Evolutionary conservation across 2,797 vertebrate genomes (phyloP), one percentile per base, ranked within the genome.

Genomic region (Holocentrus rufus): DNA sequence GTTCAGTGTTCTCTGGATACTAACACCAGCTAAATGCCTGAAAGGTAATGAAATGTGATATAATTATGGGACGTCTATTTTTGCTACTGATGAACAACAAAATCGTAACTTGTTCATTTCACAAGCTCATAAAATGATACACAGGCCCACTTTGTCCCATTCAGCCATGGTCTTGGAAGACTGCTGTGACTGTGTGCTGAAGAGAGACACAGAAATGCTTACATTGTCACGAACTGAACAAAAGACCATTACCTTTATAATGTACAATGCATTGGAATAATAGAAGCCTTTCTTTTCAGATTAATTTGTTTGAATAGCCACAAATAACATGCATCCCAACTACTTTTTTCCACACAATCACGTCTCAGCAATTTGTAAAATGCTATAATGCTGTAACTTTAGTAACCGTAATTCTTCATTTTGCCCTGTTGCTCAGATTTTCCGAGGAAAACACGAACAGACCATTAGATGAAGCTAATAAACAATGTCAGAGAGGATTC

Each of bases 391-490:
- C 39, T 55, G 7, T 44, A 53, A 63, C 34, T 55, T 31, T 4
- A 27, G 1, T 58, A 62, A 70, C 25, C 8, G 54, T 30, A 47
- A 69, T 74, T 57, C 1, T 36, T 27, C 18, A 3, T 52, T 61
- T 47, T 42, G n/a, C 52, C 5, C 0, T 55, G 55, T 54, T 62
- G 22, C 39, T 34, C 22, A 57, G 15, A 68, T 78, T 36, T 65
- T 74, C 27, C 31, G 55, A 62, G 34, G 25, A 18, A 22, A 58
- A 30, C 25, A 20, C 15, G 46, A 65, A 68, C 52, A 71, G 65
- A 59, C 61, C 66, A 76, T 65, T 49, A 71, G 52, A 56, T 57
- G 30, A 55, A 49, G 58, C 17, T 22, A 80, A 60, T 18, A 36
- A 34, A 57, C 52, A 72, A 78, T 50, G 18, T 8, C n/a, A 52